Conservation (phyloP, 64 coral and sea anemone genomes). For the Platygyra sinensis region DNA sequence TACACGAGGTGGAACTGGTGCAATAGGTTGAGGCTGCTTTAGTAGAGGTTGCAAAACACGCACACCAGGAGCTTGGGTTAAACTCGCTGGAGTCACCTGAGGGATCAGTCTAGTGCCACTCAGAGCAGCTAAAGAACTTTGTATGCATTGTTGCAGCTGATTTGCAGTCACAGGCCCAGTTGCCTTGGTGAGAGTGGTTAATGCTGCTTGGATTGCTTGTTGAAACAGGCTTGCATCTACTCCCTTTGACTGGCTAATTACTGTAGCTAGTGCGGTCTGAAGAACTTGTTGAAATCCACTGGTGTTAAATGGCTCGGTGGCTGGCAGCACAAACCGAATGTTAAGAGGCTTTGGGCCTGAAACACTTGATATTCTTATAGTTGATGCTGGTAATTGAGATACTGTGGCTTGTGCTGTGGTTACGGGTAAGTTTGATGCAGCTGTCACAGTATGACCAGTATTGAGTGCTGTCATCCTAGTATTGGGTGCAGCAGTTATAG, state of each 20-base stretch:
- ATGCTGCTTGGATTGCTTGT: conserved; percentile 20
- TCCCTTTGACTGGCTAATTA: background rate
- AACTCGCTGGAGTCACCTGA: background rate
- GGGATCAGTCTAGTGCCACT: background rate
- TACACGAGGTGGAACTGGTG: background rate
- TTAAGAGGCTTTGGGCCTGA: conserved; percentile 12
- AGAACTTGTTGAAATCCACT: conserved; percentile 34
- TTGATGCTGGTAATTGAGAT: background rate
- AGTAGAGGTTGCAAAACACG: background rate
- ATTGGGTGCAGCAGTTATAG: background rate
- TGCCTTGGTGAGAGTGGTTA: conserved; percentile 2
- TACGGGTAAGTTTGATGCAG: background rate
- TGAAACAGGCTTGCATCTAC: conserved; percentile 19
- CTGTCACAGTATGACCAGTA: background rate
- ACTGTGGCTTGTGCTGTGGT: background rate
- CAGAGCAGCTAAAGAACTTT: background rate
- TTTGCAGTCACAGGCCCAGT: background rate
- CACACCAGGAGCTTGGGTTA: background rate
- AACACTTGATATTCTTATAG: background rate
- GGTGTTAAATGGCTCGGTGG: conserved; percentile 25
- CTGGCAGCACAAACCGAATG: conserved; percentile 43
- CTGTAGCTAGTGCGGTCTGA: conserved; percentile 10
- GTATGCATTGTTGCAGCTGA: conserved; percentile 8
- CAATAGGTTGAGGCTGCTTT: background rate
- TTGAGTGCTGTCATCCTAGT: background rate